Base-by-base conservation (phyloP, 30 jellyfish, hydroid and myxozoan genomes). In the Aurelia coerulea region DNA sequence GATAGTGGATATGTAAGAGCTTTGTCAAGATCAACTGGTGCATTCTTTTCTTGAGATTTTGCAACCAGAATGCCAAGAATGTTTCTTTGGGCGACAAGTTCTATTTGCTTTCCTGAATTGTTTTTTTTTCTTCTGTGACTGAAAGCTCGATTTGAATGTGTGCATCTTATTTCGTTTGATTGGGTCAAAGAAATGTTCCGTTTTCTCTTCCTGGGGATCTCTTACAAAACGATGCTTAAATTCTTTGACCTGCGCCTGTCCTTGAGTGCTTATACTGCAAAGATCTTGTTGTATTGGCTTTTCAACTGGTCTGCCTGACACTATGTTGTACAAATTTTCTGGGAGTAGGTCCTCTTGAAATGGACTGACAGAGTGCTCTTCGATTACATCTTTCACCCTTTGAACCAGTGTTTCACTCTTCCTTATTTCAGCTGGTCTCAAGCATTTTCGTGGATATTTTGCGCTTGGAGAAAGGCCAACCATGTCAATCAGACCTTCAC, bases 291-390 rank as follows among this genome's bases (percentile, higher is more conserved):
- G 58, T 31, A 83, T 60, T 32, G 68, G 23, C 16, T 58, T 60
- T 10, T 73, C 51, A 7, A 73, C 86, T 41, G 86, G 92, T 15
- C 52, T 29, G 51, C 92, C 79, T 23, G 92, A 60, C 42, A 71
- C 90, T 35, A 80, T 32, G 73, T 80, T 80, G 81, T 64, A 80
- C 62, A 50, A 49, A 33, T 80, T 68, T 49, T 69, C 64, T 31
- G 64, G 1, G 51, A 31, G 52, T 2, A 65, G 75, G 65, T 67
- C 71, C 4, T 32, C 52, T 31, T 54, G 54, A 19, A 65, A 80
- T 17, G 90, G 90, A 67, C 65, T 65, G 78, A 65, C 50, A 75
- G 65, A 80, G 7, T 80, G 83, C 19, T 56, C 49, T 13, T 3
- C 39, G 12, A 80, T 32, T 19, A 46, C 49, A 5, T 15, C 66